Evolutionary conservation across 2,888 invertebrate species (phyloP), one percentile per base, ranked within the genome.

Genomic region (Celastrina argiolus): DNA sequence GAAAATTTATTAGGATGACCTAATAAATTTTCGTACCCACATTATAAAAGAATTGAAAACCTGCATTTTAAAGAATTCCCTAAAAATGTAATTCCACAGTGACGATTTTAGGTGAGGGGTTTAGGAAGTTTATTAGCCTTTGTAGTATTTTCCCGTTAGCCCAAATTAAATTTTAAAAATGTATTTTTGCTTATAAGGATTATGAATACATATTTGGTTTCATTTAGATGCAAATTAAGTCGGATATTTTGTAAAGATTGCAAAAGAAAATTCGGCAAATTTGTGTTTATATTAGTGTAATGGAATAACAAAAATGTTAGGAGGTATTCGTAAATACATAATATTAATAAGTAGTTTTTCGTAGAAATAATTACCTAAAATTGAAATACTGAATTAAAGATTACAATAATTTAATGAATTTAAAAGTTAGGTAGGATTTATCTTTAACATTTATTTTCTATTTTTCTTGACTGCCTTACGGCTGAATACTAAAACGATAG

Each of bases 191-290:
- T 51, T 4, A 26, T 26, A 51, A 51, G 51, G 51, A 51, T 51
- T 26, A 51, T 26, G 22, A 51, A 51, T 51, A 45, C 16, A 18
- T 45, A 51, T 51, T 51, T 51, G 22, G 14, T 51, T 26, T 51
- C 51, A 51, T 51, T 51, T 51, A 51, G 51, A 51, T 51, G 51
- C 51, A 51, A 51, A 51, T 51, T 51, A 51, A 51, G 7, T 22
- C 26, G 51, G 14, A 51, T 12, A 51, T 51, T 51, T 51, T 51
- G 45, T 18, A 18, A 18, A 18, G 3, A 10, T 45, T 18, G 12
- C 12, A 51, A 18, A 12, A 51, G 22, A 22, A 51, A 51, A 51
- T 51, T 51, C 51, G 51, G 10, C 22, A 51, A 51, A 51, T 26
- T 51, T 26, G 22, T 51, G 51, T 51, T 51, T 51, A 12, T 45